A percentile compares a stretch with the other conserved stretches of the same genome.
These are phyloP conservation scores for Callocephalon fimbriatum DNA, from an alignment of 2,113 vertebrate species.

Conservation along the genomic window DNA sequence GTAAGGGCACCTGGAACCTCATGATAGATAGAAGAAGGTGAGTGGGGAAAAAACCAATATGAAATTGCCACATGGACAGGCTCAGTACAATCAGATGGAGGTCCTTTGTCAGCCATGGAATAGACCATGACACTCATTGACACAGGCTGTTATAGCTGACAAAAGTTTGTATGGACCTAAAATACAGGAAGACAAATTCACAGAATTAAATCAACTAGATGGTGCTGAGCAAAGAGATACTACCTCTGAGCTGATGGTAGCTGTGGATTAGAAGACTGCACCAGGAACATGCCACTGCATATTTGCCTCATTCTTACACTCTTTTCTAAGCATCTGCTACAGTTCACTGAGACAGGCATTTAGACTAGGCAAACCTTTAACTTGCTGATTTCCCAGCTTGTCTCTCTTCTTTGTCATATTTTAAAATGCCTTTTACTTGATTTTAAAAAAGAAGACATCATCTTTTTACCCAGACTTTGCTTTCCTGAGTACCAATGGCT, in stretches of 20 bases:
- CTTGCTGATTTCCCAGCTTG: background rate
- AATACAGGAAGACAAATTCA: background rate
- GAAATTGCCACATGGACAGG: background rate
- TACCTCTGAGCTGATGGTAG: background rate
- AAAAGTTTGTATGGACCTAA: background rate
- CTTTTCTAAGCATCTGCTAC: background rate
- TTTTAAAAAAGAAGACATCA: background rate
- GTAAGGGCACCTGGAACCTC: background rate
- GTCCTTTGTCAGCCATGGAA: background rate
- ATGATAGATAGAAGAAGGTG: background rate
- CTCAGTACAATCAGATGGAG: background rate
- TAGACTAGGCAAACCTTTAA: background rate
- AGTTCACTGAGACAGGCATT: background rate
- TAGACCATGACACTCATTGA: background rate
- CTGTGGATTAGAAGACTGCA: background rate
- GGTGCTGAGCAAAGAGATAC: background rate
- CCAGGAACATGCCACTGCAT: background rate
- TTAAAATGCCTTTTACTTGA: background rate
- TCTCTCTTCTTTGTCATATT: background rate
- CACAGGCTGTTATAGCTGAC: background rate
- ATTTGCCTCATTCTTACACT: background rate
- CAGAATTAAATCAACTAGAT: background rate
- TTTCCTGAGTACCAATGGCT: background rate
- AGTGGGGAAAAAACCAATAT: background rate
- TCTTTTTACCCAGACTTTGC: background rate